phyloP scores from a whole-genome alignment of 1,140 invertebrate species.

The Odontomachus brunneus region DNA sequence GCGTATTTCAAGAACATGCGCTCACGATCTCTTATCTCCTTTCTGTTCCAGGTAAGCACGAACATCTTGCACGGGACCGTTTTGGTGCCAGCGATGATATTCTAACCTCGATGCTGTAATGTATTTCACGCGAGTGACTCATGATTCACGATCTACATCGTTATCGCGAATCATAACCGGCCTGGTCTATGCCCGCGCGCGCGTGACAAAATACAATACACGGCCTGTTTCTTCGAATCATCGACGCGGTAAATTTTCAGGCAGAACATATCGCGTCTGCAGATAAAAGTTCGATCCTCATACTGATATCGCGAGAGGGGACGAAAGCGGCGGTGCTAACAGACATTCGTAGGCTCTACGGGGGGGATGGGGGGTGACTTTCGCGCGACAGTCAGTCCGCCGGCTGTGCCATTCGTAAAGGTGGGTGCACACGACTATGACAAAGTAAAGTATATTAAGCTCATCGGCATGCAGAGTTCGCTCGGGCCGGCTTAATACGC shows the following conservation, averaged over 20 bases:
- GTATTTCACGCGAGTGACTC: conserved; percentile 1
- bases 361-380: conserved; percentile 16
- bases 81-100: conserved; percentile 5
- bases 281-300: conserved; percentile 19
- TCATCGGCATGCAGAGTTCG: conserved; percentile 81
- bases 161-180: neutral
- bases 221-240: neutral
- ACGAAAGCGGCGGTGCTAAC: neutral
- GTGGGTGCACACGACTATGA: conserved; percentile 73
- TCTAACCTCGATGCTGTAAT: neutral
- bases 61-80: neutral
- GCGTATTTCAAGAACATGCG: neutral
- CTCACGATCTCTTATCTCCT: conserved; percentile 13
- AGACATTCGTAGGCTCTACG: conserved; percentile 45
- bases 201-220: neutral
- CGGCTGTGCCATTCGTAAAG: conserved; percentile 60
- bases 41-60: conserved; percentile 76
- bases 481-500: conserved; percentile 77
- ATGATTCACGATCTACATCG: conserved; percentile 7
- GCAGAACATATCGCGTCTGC: neutral
- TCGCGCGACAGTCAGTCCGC: conserved; percentile 32
- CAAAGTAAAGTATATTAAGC: conserved; percentile 83
- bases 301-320: neutral
- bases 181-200: no score
- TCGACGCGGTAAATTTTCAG: neutral